phyloP scores from a whole-genome alignment of 2,888 invertebrate genomes.

The Drosophila percnosoma region DNA sequence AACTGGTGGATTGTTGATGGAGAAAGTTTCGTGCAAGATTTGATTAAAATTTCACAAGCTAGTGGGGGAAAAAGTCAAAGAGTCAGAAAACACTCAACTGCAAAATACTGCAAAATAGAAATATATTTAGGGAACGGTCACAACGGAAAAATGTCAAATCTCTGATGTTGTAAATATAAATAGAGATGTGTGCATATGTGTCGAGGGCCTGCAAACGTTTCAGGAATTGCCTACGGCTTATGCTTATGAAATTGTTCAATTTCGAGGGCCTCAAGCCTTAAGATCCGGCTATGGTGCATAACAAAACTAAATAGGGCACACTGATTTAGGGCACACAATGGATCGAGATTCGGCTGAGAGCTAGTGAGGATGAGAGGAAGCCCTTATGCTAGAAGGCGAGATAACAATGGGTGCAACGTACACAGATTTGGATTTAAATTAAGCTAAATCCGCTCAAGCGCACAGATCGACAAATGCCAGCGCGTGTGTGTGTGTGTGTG shows the following conservation, averaged over 20 bases:
- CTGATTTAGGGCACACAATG: slow-evolving; percentile 36
- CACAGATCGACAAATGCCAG: slow-evolving; percentile 31
- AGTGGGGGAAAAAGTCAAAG: neutral
- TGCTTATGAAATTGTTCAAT: slow-evolving; percentile 41
- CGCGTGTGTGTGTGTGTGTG: slow-evolving; percentile 24
- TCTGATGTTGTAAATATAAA: slow-evolving; percentile 3
- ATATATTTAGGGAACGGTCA: neutral
- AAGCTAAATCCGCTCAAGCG: slow-evolving; percentile 77
- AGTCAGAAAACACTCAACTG: neutral
- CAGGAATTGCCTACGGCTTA: slow-evolving; percentile 45
- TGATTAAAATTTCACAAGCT: neutral
- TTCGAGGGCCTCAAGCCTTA: slow-evolving; percentile 49
- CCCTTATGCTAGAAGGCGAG: slow-evolving; percentile 16
- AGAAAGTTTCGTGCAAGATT: neutral
- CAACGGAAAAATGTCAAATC: slow-evolving; percentile 52
- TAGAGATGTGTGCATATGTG: neutral
- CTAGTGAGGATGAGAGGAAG: neutral
- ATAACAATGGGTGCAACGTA: slow-evolving; percentile 49
- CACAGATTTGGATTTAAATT: slow-evolving; percentile 77
- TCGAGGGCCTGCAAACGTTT: slow-evolving; percentile 17
- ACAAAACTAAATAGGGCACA: slow-evolving; percentile 52
- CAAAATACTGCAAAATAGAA: neutral
- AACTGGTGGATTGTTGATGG: neutral
- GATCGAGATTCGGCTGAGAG: slow-evolving; percentile 17
- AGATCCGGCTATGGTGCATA: slow-evolving; percentile 19